phyloP scores from a whole-genome alignment of 2,888 invertebrate species.

The Latrodectus hesperus region DNA sequence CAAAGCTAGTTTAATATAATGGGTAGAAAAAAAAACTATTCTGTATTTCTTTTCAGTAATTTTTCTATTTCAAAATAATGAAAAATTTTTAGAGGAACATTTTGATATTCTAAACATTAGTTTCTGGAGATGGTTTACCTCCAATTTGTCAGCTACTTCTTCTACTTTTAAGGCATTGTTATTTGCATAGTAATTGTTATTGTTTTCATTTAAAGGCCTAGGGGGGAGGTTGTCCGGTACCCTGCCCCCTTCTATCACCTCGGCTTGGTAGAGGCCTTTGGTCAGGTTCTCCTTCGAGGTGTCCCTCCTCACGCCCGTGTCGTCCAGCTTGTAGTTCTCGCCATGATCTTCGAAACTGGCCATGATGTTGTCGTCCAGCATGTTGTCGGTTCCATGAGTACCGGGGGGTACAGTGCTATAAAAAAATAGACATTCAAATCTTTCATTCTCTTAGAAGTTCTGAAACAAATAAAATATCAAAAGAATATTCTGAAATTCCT shows the following conservation, averaged over 20 bases:
- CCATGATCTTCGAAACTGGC: conserved; percentile 72
- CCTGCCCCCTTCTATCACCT: conserved; percentile 14
- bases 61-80: no score
- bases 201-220: conserved; percentile 39
- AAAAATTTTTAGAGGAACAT: no score
- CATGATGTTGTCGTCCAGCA: conserved; percentile 73
- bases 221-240: conserved; percentile 33
- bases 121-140: conserved; percentile 4
- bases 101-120: no score
- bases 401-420: conserved; percentile 68
- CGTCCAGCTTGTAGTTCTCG: conserved; percentile 69
- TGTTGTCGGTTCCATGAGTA: conserved; percentile 76
- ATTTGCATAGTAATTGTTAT: conserved; percentile 55
- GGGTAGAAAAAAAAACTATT: no score
- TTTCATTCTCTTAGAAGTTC: background rate
- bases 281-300: conserved; percentile 54
- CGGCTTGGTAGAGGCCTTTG: conserved; percentile 20
- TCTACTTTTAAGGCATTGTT: conserved; percentile 43
- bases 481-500: no score
- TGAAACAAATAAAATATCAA: background rate
- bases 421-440: background rate
- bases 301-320: conserved; percentile 42
- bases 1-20: no score
- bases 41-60: no score
- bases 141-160: conserved; percentile 33